Base-by-base conservation (phyloP, 2,888 invertebrate genomes). In the Torymus texanus region DNA sequence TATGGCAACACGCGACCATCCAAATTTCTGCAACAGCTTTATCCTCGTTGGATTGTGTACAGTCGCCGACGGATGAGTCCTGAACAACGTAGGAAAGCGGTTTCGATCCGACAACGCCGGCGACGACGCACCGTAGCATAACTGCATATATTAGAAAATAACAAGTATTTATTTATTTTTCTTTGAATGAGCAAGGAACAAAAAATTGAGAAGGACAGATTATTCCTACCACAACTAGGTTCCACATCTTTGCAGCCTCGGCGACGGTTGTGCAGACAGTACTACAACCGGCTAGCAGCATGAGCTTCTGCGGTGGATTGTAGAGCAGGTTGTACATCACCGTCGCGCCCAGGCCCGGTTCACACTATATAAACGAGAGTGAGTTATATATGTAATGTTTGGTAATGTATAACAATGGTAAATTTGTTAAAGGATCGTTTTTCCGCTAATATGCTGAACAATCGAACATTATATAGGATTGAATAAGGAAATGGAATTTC, bases 181-280 rank as follows among this genome's bases (percentile, higher is more conserved):
- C 3, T 13, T 8, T 71, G 14, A 0, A 51, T 2, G 13, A 2
- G 13, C 51, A 11, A 1, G 61, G 56, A 14, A 24, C 62, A 10
- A 65, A 62, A 59, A 11, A 56, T 0, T 3, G 8, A 29, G 0
- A 61, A 70, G 70, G 5, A 8, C 10, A 41, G 41, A 50, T 24
- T 5, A 16, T 78, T 94, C 96, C 94, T 91, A 99, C 99, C 92
- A 99, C 99, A 90, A 99, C 97, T 82, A 99, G 94, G 92, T 99
- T 99, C 99, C 99, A 99, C 97, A 99, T 98, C 92, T 98, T 98
- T 77, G 99, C 99, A 61, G 99, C 98, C 92, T 99, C 99, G 2
- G 99, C 99, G 14, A 99, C 98, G 63, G 99, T 98, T 24, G 99
- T 99, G 88, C 99, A 99, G 41, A 99, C 99, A 11, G 98, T 98